phyloP scores from a whole-genome alignment of 2,888 invertebrate species.

The Hartigia nigra region DNA sequence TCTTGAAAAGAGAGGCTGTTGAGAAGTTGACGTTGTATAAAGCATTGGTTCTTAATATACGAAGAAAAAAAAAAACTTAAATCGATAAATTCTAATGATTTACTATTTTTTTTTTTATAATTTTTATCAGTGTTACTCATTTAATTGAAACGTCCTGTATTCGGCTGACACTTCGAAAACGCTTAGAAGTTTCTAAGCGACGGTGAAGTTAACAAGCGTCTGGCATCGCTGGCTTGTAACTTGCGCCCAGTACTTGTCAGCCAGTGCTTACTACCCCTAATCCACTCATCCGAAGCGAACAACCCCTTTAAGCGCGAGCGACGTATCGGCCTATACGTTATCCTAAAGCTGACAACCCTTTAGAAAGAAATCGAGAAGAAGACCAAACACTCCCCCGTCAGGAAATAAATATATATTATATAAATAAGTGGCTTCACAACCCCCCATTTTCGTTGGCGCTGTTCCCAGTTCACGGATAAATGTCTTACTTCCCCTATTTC shows the following conservation, averaged over 20 bases:
- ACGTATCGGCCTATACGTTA: background rate
- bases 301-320: background rate
- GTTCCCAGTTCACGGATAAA: slow-evolving; percentile 35
- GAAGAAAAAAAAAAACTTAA: no score
- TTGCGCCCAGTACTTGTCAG: slow-evolving; percentile 2
- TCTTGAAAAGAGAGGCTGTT: background rate
- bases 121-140: background rate
- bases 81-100: background rate
- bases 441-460: background rate
- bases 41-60: background rate
- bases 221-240: slow-evolving; percentile 7
- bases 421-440: background rate
- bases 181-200: slow-evolving; percentile 1
- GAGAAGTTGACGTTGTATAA: background rate
- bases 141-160: background rate
- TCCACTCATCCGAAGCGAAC: background rate
- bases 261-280: background rate
- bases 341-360: background rate
- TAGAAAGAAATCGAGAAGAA: background rate
- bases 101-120: background rate
- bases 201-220: slow-evolving; percentile 11
- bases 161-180: background rate
- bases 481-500: slow-evolving; percentile 58
- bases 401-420: background rate
- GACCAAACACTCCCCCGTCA: background rate